Conservation (phyloP, 2,113 vertebrate genomes). For the Bettongia penicillata region DNA sequence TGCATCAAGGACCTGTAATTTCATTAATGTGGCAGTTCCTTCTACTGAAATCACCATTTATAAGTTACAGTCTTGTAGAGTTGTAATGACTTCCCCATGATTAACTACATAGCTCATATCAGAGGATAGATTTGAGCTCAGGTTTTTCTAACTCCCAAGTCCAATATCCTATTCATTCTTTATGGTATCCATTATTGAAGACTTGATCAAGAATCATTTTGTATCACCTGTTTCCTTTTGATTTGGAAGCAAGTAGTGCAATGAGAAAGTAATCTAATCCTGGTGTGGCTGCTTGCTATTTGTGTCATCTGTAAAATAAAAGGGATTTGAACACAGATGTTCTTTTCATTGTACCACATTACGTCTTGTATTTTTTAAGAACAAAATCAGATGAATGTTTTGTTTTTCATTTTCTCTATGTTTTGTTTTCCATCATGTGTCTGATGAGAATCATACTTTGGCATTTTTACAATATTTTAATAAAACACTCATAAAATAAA, state of each 20-base stretch:
- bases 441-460: background rate
- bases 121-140: background rate
- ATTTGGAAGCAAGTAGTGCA: background rate
- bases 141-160: background rate
- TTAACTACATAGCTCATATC: background rate
- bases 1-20: too few relatives aligned
- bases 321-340: background rate
- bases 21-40: too few relatives aligned
- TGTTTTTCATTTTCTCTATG: background rate
- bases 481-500: background rate
- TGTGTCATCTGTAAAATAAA: background rate
- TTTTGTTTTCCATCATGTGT: slow-evolving; percentile 2
- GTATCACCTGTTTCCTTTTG: background rate
- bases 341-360: background rate
- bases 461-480: background rate
- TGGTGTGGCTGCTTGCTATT: background rate
- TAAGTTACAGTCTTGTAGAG: too few relatives aligned
- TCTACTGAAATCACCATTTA: too few relatives aligned
- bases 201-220: background rate
- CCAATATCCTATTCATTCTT: background rate
- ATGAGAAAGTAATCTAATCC: background rate
- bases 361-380: background rate
- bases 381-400: background rate
- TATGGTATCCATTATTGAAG: background rate
- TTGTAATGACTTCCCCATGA: background rate